phyloP scores from a whole-genome alignment of 2,113 vertebrate species.

The Atractosteus spatula region DNA sequence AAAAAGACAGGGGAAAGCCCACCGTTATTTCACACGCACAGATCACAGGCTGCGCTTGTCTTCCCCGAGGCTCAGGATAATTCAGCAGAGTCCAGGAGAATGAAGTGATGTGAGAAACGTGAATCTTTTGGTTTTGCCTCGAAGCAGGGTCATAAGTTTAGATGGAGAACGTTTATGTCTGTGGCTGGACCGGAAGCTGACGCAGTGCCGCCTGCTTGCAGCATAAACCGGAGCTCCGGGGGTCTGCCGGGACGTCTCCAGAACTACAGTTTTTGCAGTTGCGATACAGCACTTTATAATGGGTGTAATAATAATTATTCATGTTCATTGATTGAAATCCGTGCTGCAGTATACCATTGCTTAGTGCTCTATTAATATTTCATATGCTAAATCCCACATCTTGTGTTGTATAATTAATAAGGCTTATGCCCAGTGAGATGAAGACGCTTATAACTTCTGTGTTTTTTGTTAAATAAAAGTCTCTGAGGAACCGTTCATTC shows the following conservation, averaged over 20 bases:
- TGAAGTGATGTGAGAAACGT: constrained; percentile 26
- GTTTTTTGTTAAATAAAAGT: background rate
- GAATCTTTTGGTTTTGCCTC: constrained; percentile 46
- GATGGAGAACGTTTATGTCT: constrained; percentile 64
- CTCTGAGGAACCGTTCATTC: background rate
- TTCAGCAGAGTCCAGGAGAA: constrained; percentile 17
- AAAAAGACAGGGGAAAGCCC: constrained; percentile 3
- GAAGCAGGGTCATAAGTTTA: constrained; percentile 70
- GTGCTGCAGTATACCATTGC: background rate
- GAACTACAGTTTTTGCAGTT: no score
- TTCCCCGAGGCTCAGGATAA: constrained; percentile 14
- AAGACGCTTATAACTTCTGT: background rate
- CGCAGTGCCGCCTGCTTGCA: no score
- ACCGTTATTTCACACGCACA: constrained; percentile 7
- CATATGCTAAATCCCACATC: background rate
- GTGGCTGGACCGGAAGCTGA: constrained; percentile 59
- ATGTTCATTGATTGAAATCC: background rate
- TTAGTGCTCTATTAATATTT: background rate
- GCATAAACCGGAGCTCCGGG: no score
- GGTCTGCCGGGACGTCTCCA: no score
- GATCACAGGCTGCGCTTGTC: constrained; percentile 24
- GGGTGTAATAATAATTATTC: background rate
- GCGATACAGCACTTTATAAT: background rate
- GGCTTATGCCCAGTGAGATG: background rate
- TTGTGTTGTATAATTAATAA: background rate